Base-by-base conservation (phyloP, 2,797 vertebrate genomes). In the Paedocypris micromegethes region DNA sequence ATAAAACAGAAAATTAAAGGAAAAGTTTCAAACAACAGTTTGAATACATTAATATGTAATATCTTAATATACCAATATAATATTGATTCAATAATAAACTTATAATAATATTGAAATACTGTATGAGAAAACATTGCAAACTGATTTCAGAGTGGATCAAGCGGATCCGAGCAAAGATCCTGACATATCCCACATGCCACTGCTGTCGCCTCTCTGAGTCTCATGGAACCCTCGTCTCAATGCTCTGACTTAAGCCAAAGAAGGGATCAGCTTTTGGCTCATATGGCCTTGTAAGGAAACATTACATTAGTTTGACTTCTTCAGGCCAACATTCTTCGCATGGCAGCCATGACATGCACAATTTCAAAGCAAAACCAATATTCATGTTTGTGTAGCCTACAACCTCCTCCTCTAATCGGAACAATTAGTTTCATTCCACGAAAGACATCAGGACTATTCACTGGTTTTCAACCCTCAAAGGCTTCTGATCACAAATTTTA, bases 261-360 rank as follows among this genome's bases (percentile, higher is more conserved):
- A 70, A 72, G 64, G 72, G 47, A 75, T 64, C 70, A 69, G 67
- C 52, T 6, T 76, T 64, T 59, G 72, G 70, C 75, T 68, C 71
- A 80, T 68, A 84, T 76, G 71, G 76, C 90, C 89, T 86, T 90
- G 66, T 88, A 91, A 81, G 89, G 89, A 87, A 86, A 76, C 73
- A 43, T 78, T 77, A 66, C 72, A 82, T 83, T 83, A 76, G 75
- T 83, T 70, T 43, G 70, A 72, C 40, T 62, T 53, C 57, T 53
- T 51, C 48, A 55, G 77, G 58, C 72, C 62, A 75, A 75, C 79
- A 86, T 89, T 90, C 84, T 74, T 81, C 51, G 62, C 50, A 46
- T 64, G 78, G 71, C 64, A 81, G 70, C 63, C 72, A 72, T 78
- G 77, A 85, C 77, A 88, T 77, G 82, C 75, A 85, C 58, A 62